These are phyloP conservation scores for Protodeltote pygarga DNA, from an alignment of 2,888 invertebrate genomes.

Conservation along the genomic window DNA sequence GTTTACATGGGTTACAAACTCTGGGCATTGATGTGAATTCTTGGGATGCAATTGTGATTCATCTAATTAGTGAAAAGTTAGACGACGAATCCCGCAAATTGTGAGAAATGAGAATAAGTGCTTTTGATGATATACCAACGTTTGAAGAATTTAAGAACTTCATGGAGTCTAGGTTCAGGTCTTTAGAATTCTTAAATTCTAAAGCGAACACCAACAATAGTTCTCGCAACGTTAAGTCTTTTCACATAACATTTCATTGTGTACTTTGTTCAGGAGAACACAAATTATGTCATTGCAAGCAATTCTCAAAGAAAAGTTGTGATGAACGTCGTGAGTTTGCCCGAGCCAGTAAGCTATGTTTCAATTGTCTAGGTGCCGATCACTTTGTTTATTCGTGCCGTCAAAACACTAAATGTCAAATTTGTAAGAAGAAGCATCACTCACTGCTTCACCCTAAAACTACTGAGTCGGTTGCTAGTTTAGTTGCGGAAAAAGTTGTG, in stretches of 20 bases:
- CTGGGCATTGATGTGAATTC: not conserved
- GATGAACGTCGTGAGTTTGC: constrained; percentile 14
- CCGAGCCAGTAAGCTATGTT: constrained; percentile 11
- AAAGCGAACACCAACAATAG: not conserved
- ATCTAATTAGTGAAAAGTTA: not conserved
- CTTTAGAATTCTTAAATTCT: not conserved
- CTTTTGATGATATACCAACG: not conserved
- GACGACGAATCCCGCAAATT: not conserved
- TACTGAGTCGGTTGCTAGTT: no score
- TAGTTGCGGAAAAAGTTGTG: no score
- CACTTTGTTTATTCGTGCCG: constrained; percentile 2
- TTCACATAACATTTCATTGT: not conserved
- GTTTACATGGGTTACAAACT: constrained; percentile 1
- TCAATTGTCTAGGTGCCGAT: constrained; percentile 17
- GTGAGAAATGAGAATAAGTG: not conserved
- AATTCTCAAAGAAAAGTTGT: constrained; percentile 13
- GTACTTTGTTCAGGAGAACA: constrained; percentile 11
- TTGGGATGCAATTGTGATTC: constrained; percentile 7
- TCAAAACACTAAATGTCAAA: constrained; percentile 1
- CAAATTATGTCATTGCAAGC: constrained; percentile 19
- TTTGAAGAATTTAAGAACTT: constrained; percentile 2
- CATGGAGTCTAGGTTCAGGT: constrained; percentile 7
- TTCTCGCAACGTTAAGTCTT: not conserved
- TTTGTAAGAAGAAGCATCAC: constrained; percentile 11
- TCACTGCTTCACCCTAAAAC: constrained; percentile 14